phyloP scores from a whole-genome alignment of 2,113 vertebrate genomes.

The Passer domesticus region DNA sequence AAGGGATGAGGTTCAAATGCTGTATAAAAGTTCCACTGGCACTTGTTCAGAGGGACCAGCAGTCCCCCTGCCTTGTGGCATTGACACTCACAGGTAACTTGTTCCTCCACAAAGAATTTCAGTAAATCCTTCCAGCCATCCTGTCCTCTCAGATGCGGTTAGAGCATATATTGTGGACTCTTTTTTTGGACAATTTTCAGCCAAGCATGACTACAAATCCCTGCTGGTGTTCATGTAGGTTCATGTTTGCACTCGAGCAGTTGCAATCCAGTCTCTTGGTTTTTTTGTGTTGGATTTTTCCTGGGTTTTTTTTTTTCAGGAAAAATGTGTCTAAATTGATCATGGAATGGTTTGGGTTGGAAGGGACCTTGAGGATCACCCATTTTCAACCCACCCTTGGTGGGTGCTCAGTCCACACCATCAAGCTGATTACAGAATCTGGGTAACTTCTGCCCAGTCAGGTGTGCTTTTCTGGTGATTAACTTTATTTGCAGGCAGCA shows the following conservation, averaged over 20 bases:
- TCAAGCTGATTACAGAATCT: not conserved
- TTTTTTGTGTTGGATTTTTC: not conserved
- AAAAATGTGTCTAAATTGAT: not conserved
- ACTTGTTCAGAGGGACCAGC: not conserved
- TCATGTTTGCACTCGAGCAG: not conserved
- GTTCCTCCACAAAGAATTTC: not conserved
- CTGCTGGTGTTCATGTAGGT: not conserved
- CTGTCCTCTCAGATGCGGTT: not conserved
- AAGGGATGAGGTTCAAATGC: not conserved
- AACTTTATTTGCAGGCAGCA: not conserved
- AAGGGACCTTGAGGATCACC: not conserved
- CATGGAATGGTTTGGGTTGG: not conserved
- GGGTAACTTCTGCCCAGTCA: not conserved
- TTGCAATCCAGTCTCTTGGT: not conserved
- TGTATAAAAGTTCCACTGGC: not conserved
- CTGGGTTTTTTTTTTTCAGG: not conserved
- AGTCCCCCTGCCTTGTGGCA: not conserved
- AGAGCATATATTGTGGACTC: not conserved
- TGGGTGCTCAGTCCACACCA: not conserved
- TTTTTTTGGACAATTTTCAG: not conserved
- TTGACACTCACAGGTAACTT: not conserved
- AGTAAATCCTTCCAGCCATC: not conserved
- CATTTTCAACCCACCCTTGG: not conserved
- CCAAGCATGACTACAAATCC: not conserved
- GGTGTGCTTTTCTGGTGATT: not conserved